Conservation (phyloP, 1,140 invertebrate species). For the Archivesica marissinica region DNA sequence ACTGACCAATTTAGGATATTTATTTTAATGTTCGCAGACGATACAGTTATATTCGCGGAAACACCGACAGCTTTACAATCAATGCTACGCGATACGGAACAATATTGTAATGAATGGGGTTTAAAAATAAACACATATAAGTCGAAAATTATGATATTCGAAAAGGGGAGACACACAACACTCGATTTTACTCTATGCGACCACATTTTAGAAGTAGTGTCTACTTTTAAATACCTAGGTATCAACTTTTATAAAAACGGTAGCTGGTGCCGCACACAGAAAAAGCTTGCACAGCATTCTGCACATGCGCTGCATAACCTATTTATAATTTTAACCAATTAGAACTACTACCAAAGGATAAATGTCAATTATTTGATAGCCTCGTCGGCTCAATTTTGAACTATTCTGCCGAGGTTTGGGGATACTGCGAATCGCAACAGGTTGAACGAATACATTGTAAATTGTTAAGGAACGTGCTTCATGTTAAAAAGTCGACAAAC, state of each 20-base stretch:
- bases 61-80: not conserved
- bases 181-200: slow-evolving; percentile 7
- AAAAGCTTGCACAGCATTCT: no score
- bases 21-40: slow-evolving; percentile 19
- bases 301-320: not conserved
- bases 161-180: slow-evolving; percentile 14
- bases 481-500: slow-evolving; percentile 34
- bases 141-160: no score
- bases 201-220: not conserved
- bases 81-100: not conserved
- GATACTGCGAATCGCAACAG: not conserved
- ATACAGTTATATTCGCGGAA: slow-evolving; percentile 34
- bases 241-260: slow-evolving; percentile 34
- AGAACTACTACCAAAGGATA: no score
- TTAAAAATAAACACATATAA: no score
- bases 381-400: slow-evolving; percentile 18
- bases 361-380: not conserved
- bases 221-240: slow-evolving; percentile 32
- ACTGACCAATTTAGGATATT: slow-evolving; percentile 19
- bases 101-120: slow-evolving; percentile 23
- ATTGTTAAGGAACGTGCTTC: slow-evolving; percentile 15
- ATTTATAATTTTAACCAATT: no score
- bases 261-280: no score
- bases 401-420: slow-evolving; percentile 11
- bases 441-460: slow-evolving; percentile 9